A percentile compares a stretch with the other conserved stretches of the same genome.
These are phyloP conservation scores for Neoarius graeffei DNA, from an alignment of 2,113 vertebrate genomes.

Conservation along the genomic window DNA sequence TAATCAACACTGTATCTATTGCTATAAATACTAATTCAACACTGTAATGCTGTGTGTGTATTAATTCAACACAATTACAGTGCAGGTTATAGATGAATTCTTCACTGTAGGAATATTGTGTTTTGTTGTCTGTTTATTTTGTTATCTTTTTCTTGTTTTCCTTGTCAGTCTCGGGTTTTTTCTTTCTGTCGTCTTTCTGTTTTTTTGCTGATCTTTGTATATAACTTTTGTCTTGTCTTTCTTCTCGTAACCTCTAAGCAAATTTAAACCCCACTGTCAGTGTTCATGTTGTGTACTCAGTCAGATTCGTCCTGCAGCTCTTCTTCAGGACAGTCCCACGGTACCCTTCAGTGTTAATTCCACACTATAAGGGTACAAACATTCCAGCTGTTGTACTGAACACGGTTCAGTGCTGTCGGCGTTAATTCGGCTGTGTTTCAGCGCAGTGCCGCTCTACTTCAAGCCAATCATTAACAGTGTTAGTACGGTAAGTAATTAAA, in stretches of 20 bases:
- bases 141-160: too few relatives aligned
- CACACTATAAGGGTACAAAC: not conserved
- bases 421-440: not conserved
- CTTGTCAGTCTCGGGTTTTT: too few relatives aligned
- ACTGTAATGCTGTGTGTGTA: not conserved
- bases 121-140: too few relatives aligned
- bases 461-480: constrained; percentile 14
- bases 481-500: not conserved
- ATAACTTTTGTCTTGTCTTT: too few relatives aligned
- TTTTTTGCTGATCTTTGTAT: too few relatives aligned
- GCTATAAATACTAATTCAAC: not conserved
- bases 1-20: not conserved
- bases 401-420: not conserved
- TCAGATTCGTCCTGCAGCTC: not conserved
- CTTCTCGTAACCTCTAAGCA: too few relatives aligned
- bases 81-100: not conserved
- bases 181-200: too few relatives aligned
- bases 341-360: not conserved
- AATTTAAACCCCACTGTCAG: not conserved
- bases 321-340: not conserved
- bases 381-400: not conserved
- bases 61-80: not conserved
- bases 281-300: not conserved
- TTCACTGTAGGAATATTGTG: too few relatives aligned
- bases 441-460: not conserved